These are phyloP conservation scores for Temnothorax rugatulus DNA, from an alignment of 2,888 invertebrate species.

Conservation along the genomic window DNA sequence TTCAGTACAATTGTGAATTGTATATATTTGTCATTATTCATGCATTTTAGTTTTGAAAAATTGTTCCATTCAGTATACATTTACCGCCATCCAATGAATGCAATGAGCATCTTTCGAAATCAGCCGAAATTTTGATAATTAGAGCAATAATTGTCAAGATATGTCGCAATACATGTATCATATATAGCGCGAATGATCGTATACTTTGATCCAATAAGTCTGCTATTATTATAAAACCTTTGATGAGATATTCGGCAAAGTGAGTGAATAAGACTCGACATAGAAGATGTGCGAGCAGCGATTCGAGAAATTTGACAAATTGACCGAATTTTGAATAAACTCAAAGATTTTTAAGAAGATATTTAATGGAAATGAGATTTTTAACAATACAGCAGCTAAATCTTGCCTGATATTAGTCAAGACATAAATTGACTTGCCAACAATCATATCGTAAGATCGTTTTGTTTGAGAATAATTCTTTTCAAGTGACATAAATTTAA, in stretches of 20 bases:
- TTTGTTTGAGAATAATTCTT: neutral
- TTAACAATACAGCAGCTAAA: neutral
- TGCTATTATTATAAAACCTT: neutral
- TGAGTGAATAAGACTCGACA: neutral
- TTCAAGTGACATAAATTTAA: neutral
- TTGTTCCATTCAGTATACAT: conserved; percentile 32
- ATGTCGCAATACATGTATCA: neutral
- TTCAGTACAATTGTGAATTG: neutral
- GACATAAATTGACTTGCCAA: neutral
- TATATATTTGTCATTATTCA: conserved; percentile 9
- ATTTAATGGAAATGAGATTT: neutral
- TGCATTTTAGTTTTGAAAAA: conserved; percentile 22
- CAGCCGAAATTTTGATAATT: conserved; percentile 25
- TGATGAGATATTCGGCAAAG: neutral
- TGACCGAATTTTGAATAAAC: neutral
- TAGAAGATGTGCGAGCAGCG: neutral
- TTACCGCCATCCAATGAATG: conserved; percentile 20
- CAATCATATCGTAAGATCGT: neutral
- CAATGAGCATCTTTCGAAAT: neutral
- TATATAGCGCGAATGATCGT: neutral
- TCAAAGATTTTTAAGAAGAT: neutral
- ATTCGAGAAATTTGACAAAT: neutral
- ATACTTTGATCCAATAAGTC: neutral
- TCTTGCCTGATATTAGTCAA: neutral
- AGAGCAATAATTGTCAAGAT: conserved; percentile 8